Base-by-base conservation (phyloP, 1,140 invertebrate genomes). In the Drosophila nikananu region DNA sequence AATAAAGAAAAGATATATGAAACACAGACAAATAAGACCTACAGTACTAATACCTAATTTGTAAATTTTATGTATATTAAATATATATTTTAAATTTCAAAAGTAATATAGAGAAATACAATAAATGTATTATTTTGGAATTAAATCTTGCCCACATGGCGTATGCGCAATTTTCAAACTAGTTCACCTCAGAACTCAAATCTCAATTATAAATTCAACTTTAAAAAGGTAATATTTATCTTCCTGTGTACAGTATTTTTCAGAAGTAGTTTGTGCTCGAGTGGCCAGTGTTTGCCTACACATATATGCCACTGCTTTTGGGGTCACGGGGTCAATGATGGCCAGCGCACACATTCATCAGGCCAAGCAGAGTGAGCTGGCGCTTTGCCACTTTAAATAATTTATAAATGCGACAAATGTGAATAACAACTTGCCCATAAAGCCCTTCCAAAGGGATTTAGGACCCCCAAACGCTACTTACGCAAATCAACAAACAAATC, bases 261-360 rank as follows among this genome's bases (percentile, higher is more conserved):
- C n/a, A 25, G 5, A 60, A 46, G n/a, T 25, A 60, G 21, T 39
- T 44, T 59, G 44, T 64, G 23, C 49, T 54, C 39, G 13, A 59
- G 59, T 49, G 52, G 19, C 44, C 35, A 19, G 61, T 64, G 61
- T 39, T 41, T 64, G 49, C 51, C 0, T 57, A 39, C 21, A 57
- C 55, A 32, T 30, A 63, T 41, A 64, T 64, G 74, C 44, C 37
- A 52, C 79, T 79, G 61, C 49, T 71, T 89, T 86, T 89, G 81
- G 78, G 86, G 86, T 90, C 86, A 89, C 51, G 81, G 61, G 86
- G 86, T 89, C 86, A 89, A 89, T 90, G 86, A 82, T 90, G 79
- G 74, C 46, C 81, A 83, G 41, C 37, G 64, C 57, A 70, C 57
- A 70, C 84, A 78, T 72, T 65, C 68, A 76, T 60, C 66, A 72